Evolutionary conservation across 2,888 invertebrate genomes (phyloP), one percentile per base, ranked within the genome.

Genomic region (Drosophila nr. perissopoda): DNA sequence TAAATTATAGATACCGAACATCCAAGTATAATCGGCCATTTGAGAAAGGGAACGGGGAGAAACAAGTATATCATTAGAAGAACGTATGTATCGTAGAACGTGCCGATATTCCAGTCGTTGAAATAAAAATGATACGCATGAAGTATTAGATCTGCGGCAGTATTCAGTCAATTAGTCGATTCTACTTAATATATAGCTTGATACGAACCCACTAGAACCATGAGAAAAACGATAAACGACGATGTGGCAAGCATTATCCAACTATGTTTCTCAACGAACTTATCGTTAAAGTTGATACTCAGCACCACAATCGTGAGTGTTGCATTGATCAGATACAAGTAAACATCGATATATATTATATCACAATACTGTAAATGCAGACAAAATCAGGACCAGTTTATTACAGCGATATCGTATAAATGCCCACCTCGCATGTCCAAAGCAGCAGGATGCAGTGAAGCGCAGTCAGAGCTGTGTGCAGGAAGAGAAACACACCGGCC

Each of bases 21-120:
- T 5, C 74, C 84, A 11, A 85, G 13, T 0, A 76, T 0, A 0
- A 81, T 25, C 2, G 84, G 61, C 1, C 51, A 62, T 2, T 2
- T 36, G 4, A 73, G 51, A n/a, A n/a, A 18, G 33, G 71, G 68
- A 8, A 85, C 63, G 1, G 85, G 85, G 4, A 85, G 40, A 52
- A 71, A 84, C 29, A 84, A 48, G 51, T 85, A 85, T 6, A 85
- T 64, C 38, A 74, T 54, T 36, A 46, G 68, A 2, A 84, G 13
- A 0, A 68, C 49, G 31, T 87, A 85, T 2, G 70, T 65, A 54
- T 84, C 85, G 33, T 69, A 81, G 5, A 72, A 63, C 0, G 74
- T 49, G 0, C 27, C 54, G 6, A 67, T 6, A 1, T 8, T 2
- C 76, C 81, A 74, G 1, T 59, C 7, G 11, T 77, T 13, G 0